Base-by-base conservation (phyloP, 2,113 vertebrate species). In the Corythornis madagascariensis region DNA sequence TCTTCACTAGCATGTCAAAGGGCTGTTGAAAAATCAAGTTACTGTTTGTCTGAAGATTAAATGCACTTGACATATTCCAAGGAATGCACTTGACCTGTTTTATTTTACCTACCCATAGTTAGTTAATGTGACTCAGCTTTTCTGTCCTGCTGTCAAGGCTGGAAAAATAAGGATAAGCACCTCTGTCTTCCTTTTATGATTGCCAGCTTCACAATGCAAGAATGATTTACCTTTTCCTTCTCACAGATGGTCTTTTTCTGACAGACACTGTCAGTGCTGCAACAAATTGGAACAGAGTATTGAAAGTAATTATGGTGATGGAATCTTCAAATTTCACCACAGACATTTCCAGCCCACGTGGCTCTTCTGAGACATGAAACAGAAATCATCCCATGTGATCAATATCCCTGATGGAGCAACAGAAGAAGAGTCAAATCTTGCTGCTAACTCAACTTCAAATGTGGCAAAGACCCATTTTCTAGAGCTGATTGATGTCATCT, bases 71-170 rank as follows among this genome's bases (percentile, higher is more conserved):
- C 43, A 48, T 38, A 79, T 59, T 70, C 59, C 81, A 74, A 11
- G 21, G 21, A 78, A 86, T 33, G 24, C 42, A 29, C 45, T 84
- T 84, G 69, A 72, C 42, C 75, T 60, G 60, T 77, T 80, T 16
- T 82, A 55, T 83, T 74, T 76, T 47, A 70, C 57, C 56, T 74
- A 81, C 43, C 69, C 87, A 48, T 3, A 79, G 29, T 12, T 64
- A 67, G 59, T 59, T 73, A 86, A 60, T 53, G 56, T 52, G 75
- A 94, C n/a, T 83, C 73, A 82, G 74, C 59, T 85, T 85, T 92
- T 85, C 82, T 76, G 63, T 67, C 17, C 67, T 80, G 47, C 43
- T 89, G 74, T 86, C 74, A 89, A 79, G 24, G 25, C 28, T 63
- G 42, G 33, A 82, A 8, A 89, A 86, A 75, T 47, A 66, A 79